These are phyloP conservation scores for Columba janthina DNA, from an alignment of 2,113 vertebrate species.

Conservation along the genomic window DNA sequence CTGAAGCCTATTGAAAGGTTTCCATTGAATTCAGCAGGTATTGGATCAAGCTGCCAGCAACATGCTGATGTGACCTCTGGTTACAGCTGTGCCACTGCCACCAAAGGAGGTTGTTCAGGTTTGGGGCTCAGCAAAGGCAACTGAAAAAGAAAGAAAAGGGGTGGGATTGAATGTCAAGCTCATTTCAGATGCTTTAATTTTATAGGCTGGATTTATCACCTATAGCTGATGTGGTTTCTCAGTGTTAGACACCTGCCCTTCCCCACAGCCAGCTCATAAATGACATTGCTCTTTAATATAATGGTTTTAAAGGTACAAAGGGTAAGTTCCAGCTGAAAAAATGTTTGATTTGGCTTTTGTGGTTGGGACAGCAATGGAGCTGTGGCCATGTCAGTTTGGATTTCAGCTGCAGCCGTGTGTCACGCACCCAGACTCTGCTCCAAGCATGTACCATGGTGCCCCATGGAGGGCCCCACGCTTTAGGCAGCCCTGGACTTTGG, in stretches of 20 bases:
- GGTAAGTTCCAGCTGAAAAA: constrained; percentile 55
- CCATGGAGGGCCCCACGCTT: background rate
- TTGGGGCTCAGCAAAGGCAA: background rate
- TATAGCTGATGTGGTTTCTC: constrained; percentile 7
- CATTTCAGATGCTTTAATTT: background rate
- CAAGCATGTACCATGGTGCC: background rate
- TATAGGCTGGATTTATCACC: constrained; percentile 50
- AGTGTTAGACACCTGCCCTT: constrained; percentile 49
- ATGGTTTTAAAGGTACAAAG: constrained; percentile 51
- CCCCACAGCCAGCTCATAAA: constrained; percentile 29
- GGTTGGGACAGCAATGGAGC: constrained; percentile 9
- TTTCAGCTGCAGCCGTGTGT: background rate
- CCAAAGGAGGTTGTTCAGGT: background rate
- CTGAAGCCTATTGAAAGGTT: constrained; percentile 5
- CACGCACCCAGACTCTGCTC: background rate
- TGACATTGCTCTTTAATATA: constrained; percentile 40
- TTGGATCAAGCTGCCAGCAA: background rate
- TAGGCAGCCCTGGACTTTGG: constrained; percentile 10
- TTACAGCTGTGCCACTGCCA: constrained; percentile 24
- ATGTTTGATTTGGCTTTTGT: constrained; percentile 62
- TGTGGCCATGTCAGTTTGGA: background rate
- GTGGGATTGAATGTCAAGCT: background rate
- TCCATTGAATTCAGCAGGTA: constrained; percentile 49
- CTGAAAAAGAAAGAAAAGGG: background rate
- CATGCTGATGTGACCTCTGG: constrained; percentile 28